Evolutionary conservation across 2,888 invertebrate species (phyloP).

Genomic region (Tridacna gigas): DNA sequence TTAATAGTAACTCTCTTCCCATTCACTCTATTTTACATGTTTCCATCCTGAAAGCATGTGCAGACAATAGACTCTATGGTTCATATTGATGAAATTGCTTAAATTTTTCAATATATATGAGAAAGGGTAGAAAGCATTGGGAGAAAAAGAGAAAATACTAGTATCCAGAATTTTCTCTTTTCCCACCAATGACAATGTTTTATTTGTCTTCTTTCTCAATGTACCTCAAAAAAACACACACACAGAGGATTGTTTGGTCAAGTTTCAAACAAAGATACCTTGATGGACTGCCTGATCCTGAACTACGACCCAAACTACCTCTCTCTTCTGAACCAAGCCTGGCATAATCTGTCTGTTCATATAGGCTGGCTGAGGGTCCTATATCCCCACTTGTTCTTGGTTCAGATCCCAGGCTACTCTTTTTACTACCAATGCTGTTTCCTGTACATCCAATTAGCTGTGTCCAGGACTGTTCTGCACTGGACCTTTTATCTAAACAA

Average conservation of each 20-base stretch:
- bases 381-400: slow-evolving; percentile 27
- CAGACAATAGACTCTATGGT: too few relatives aligned
- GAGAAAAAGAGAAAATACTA: too few relatives aligned
- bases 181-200: too few relatives aligned
- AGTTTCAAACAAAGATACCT: slow-evolving; percentile 24
- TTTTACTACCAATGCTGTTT: slow-evolving; percentile 55
- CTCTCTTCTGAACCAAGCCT: slow-evolving; percentile 15
- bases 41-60: too few relatives aligned
- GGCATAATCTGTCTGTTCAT: slow-evolving; percentile 24
- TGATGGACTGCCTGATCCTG: slow-evolving; percentile 50
- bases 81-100: too few relatives aligned
- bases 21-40: too few relatives aligned
- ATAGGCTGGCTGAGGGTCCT: background rate
- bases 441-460: slow-evolving; percentile 52
- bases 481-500: slow-evolving; percentile 10
- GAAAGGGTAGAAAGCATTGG: too few relatives aligned
- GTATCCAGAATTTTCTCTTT: too few relatives aligned
- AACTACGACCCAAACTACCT: slow-evolving; percentile 52
- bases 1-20: too few relatives aligned
- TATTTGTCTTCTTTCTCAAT: too few relatives aligned
- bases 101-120: too few relatives aligned
- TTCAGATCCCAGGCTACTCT: slow-evolving; percentile 43
- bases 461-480: slow-evolving; percentile 30
- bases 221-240: too few relatives aligned
- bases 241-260: background rate